Evolutionary conservation across 1,140 invertebrate species (phyloP), one percentile per base, ranked within the genome.

Genomic region (Rhopalosiphum padi): DNA sequence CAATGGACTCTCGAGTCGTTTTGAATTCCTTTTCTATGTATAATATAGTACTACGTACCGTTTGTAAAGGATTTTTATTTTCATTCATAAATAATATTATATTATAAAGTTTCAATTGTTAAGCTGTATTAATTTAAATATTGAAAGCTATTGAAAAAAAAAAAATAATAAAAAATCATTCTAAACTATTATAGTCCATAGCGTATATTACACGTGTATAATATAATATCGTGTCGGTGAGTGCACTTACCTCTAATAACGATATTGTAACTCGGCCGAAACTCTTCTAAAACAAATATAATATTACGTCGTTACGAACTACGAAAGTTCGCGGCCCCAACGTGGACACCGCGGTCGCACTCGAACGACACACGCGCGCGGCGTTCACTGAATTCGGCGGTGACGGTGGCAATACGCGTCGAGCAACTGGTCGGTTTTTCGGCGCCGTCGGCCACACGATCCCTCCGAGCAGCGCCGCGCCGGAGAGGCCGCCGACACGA

Each of bases 391-490:
- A 35, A 46, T 43, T 86, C 41, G 25, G 43, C 60, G 60, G 30
- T 6, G 60, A 9, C 30, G 23, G 85, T 30, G 43, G 43, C 85
- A 43, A 48, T 88, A 51, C 86, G 46, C 30, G 43, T 51, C n/a
- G 87, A 89, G 87, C 87, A 89, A 89, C 87, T 89, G 22, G 87
- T 89, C 87, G 87, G 87, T 89, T 89, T 89, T 89, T 37, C 87
- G 48, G 48, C 85, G 85, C 21, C 87, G 48, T 87, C 87, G 46
- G 86, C 43, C 30, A 25, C 30, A 25, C 86, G 46, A 88, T 51
- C 43, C 48, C 87, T 89, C n/a, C n/a, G 87, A 51, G 46, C 86
- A 77, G 85, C 85, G 43, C 37, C 41, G 46, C 86, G 86, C n/a
- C 87, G 9, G n/a, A n/a, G 43, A n/a, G 43, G 8, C 86, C 87